These are phyloP conservation scores for Tetramorium bicarinatum DNA, from an alignment of 2,888 invertebrate genomes.

Conservation along the genomic window DNA sequence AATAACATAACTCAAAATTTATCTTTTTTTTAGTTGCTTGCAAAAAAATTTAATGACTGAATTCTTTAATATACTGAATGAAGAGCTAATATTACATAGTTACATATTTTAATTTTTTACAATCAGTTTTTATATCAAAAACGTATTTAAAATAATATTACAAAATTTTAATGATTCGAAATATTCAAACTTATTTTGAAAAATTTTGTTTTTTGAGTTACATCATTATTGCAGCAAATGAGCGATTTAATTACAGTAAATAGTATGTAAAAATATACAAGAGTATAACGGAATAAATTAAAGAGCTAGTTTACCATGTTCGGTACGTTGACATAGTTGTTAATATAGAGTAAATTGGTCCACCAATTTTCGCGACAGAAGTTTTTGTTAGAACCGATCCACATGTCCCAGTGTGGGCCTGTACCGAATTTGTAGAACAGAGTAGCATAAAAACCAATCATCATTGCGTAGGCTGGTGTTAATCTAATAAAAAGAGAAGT, in stretches of 20 bases:
- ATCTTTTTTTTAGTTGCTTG: background rate
- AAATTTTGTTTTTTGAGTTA: background rate
- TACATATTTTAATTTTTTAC: too few relatives aligned
- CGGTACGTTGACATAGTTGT: conserved; percentile 83
- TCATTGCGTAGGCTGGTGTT: conserved; percentile 91
- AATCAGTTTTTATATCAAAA: background rate
- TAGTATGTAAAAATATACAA: background rate
- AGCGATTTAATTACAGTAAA: background rate
- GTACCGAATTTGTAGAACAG: conserved; percentile 90
- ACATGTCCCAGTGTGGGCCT: conserved; percentile 91
- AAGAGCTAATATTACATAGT: too few relatives aligned
- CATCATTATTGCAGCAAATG: background rate
- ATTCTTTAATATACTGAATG: too few relatives aligned
- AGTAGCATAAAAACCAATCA: conserved; percentile 92
- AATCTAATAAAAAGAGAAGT: conserved; percentile 87
- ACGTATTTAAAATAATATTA: background rate
- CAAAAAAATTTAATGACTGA: background rate
- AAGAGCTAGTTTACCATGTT: conserved; percentile 78
- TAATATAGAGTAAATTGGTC: conserved; percentile 85
- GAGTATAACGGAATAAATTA: background rate
- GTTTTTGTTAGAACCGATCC: conserved; percentile 86
- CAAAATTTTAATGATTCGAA: background rate
- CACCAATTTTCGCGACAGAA: conserved; percentile 85
- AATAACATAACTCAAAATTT: background rate
- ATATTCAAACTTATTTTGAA: background rate